Evolutionary conservation across 2,888 invertebrate genomes (phyloP).

Genomic region (Agrotis segetum): DNA sequence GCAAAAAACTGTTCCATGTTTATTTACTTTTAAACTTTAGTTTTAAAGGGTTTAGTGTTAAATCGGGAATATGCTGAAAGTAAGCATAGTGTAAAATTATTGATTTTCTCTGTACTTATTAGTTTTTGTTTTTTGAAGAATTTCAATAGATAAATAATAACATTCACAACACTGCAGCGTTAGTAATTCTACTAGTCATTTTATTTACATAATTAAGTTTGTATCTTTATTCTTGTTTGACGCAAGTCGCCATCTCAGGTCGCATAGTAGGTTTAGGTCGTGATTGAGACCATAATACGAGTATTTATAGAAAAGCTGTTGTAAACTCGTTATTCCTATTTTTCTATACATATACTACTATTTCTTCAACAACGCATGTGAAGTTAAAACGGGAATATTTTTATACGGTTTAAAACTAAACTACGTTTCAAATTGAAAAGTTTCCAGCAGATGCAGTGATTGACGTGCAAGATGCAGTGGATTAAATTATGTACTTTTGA

Average conservation of each 20-base stretch:
- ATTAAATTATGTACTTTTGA: slow-evolving; percentile 1
- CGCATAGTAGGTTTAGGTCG: background rate
- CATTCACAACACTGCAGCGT: no score
- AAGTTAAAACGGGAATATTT: background rate
- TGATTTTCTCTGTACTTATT: no score
- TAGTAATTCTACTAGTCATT: background rate
- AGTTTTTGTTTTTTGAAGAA: no score
- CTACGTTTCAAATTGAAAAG: background rate
- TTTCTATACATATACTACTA: slow-evolving; percentile 9
- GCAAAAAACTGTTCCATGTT: slow-evolving; percentile 37
- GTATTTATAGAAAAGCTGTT: no score
- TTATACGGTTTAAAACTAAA: background rate
- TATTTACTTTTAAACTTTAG: slow-evolving; percentile 39
- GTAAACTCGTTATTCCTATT: slow-evolving; percentile 14
- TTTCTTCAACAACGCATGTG: slow-evolving; percentile 18
- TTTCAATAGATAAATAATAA: no score
- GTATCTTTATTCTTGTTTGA: background rate
- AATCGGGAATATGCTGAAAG: background rate
- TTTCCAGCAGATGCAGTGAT: background rate
- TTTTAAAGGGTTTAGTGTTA: background rate
- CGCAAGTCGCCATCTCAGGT: background rate
- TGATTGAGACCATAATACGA: no score
- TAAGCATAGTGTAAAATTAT: background rate
- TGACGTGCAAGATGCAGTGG: background rate
- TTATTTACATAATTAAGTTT: no score